Conservation (phyloP, 2,797 vertebrate species). For the Halcyon chelicuti region DNA sequence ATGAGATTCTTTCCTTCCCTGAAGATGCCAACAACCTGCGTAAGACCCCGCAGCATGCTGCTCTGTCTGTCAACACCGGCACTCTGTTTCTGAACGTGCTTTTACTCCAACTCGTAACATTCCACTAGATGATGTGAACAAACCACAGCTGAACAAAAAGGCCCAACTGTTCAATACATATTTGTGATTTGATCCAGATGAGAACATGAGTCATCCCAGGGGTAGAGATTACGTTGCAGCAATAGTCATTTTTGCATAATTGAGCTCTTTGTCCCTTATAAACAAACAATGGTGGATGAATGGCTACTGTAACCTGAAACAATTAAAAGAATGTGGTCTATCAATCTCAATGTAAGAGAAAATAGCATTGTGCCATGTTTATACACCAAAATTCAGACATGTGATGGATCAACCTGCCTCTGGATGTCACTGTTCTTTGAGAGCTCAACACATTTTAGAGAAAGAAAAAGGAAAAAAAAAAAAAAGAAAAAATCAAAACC, state of each 20-base stretch:
- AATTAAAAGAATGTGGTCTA: background rate
- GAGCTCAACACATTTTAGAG: background rate
- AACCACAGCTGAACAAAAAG: background rate
- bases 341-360: background rate
- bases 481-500: background rate
- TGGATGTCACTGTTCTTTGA: slow-evolving; percentile 15
- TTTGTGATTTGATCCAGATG: background rate
- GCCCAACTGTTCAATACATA: background rate
- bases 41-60: background rate
- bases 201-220: background rate
- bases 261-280: background rate
- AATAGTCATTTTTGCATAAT: background rate
- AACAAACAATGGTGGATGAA: background rate
- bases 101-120: background rate
- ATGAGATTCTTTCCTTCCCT: background rate
- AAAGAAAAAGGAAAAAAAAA: background rate
- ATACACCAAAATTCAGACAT: background rate
- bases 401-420: background rate
- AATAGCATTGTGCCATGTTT: background rate
- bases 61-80: background rate
- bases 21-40: background rate
- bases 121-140: background rate
- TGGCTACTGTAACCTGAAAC: background rate
- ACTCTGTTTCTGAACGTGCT: background rate
- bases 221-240: background rate